Conservation (phyloP, 2,797 vertebrate species). For the Neomorphus geoffroyi region DNA sequence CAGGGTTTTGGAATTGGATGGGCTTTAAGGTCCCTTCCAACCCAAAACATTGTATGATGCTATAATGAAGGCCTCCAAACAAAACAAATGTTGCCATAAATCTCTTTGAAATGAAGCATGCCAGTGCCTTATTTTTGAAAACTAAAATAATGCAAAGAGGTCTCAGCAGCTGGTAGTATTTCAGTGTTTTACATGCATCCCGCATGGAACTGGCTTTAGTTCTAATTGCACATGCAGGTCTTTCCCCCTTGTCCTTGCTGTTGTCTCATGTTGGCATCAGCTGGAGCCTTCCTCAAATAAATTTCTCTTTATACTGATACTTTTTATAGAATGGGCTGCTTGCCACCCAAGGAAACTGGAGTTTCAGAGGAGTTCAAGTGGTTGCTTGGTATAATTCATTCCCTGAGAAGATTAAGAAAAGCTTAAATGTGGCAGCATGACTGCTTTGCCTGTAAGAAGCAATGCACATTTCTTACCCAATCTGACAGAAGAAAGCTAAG, state of each 20-base stretch:
- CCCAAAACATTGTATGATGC: no score
- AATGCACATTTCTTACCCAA: neutral
- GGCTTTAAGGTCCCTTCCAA: no score
- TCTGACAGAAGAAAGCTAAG: conserved; percentile 26
- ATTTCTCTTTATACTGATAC: neutral
- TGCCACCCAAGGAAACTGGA: neutral
- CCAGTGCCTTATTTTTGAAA: neutral
- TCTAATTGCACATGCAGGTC: neutral
- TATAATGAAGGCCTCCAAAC: neutral
- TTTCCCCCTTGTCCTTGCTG: neutral
- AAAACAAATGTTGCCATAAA: neutral
- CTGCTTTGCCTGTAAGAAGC: conserved; percentile 3
- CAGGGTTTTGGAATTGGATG: no score
- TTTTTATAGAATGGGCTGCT: conserved; percentile 17
- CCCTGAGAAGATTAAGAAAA: conserved; percentile 48
- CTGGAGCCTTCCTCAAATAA: conserved; percentile 21
- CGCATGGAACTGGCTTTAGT: neutral
- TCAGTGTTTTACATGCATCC: neutral
- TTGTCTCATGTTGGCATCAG: conserved; percentile 12
- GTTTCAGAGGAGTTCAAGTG: conserved; percentile 5
- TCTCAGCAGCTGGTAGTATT: neutral
- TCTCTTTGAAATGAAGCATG: neutral
- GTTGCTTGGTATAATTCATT: conserved; percentile 30
- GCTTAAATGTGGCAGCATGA: conserved; percentile 28
- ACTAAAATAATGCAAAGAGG: neutral